Base-by-base conservation (phyloP, 2,113 vertebrate species). In the Tamias sibiricus region DNA sequence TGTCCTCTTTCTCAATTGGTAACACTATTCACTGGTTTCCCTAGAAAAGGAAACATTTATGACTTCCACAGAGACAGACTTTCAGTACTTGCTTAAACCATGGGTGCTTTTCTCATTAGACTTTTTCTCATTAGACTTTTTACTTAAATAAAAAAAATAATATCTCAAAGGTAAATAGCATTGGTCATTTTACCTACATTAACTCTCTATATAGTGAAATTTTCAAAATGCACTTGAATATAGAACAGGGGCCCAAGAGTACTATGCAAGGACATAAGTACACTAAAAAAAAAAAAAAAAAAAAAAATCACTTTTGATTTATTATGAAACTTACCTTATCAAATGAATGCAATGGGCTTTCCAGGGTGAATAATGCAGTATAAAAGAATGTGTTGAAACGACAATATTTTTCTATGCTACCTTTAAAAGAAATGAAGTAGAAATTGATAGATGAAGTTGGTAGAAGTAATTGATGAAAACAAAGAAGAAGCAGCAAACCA, bases 351-450 rank as follows among this genome's bases (percentile, higher is more conserved):
- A 76, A 42, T 77, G 11, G 40, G 26, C 6, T 93, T 95, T 91
- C 42, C 52, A 84, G 35, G 57, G 20, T 68, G 24, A 94, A 75
- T 47, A 77, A 80, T 32, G 30, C 22, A 90, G n/a, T 71, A 37
- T 30, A 81, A 95, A 69, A 80, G 6, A 54, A 92, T 71, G 35
- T 1, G 40, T 72, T 59, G 8, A 62, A 79, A 75, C 54, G 12
- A 77, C 6, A 90, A 28, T 92, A 40, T 87, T 89, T 82, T 87
- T 24, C n/a, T 30, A 54, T 76, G 44, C 30, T 93, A 82, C 11
- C 76, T 95, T 91, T 82, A 90, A 91, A 90, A 95, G 47, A 16
- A 80, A 88, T 75, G 26, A 96, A 96, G 85, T 74, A 3, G 6
- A 68, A 96, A 92, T 22, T 76, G 20, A 79, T 42, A 91, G 20